phyloP scores from a whole-genome alignment of 1,140 invertebrate genomes.

The Luehdorfia chinensis region DNA sequence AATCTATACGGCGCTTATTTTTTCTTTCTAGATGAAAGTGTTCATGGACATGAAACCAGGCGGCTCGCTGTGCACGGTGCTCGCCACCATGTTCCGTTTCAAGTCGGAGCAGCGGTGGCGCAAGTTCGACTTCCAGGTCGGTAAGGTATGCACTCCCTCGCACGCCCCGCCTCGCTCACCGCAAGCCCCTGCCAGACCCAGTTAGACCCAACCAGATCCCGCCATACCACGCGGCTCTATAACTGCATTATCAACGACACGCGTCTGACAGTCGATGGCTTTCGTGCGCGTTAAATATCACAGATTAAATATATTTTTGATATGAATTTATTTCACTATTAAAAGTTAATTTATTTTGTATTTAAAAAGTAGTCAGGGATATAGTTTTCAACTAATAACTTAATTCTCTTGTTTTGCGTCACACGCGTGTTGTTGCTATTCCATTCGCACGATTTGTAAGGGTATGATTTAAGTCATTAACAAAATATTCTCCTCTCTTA shows the following conservation, averaged over 20 bases:
- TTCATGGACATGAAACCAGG: slow-evolving; percentile 97
- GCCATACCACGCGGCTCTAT: slow-evolving; percentile 35
- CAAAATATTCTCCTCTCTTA: too few relatives aligned
- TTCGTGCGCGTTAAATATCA: neutral
- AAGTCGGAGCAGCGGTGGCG: slow-evolving; percentile 97
- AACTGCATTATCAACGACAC: slow-evolving; percentile 21
- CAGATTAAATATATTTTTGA: neutral
- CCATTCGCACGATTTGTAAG: slow-evolving; percentile 38
- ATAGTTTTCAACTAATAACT: too few relatives aligned
- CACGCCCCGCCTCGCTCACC: slow-evolving; percentile 41
- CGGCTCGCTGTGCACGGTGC: slow-evolving; percentile 94
- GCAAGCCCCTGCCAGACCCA: slow-evolving; percentile 15
- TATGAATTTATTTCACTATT: neutral
- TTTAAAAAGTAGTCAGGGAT: too few relatives aligned
- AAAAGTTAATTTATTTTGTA: neutral
- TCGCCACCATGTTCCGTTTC: slow-evolving; percentile 95
- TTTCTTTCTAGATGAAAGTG: slow-evolving; percentile 90
- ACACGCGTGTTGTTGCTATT: slow-evolving; percentile 33
- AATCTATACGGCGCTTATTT: too few relatives aligned
- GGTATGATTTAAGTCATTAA: slow-evolving; percentile 40
- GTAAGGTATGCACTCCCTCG: slow-evolving; percentile 81
- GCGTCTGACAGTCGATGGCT: slow-evolving; percentile 13
- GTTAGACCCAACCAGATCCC: slow-evolving; percentile 18
- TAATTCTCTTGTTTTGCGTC: neutral
- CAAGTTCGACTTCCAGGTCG: slow-evolving; percentile 92